These are phyloP conservation scores for Apistogramma diplotaenia DNA, from an alignment of 2,113 vertebrate genomes.

Conservation along the genomic window DNA sequence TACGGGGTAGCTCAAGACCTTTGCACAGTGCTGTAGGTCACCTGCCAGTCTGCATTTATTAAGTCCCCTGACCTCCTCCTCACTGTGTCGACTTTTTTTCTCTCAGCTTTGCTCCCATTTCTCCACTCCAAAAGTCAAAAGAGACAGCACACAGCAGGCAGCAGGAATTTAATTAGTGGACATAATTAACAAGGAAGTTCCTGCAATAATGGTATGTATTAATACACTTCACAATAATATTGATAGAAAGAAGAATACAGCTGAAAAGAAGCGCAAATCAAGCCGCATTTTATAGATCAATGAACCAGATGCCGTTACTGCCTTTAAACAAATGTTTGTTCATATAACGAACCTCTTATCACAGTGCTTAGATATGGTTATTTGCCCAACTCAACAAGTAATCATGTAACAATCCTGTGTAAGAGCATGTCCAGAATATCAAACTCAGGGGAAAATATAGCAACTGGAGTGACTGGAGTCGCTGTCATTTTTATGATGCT, in stretches of 20 bases:
- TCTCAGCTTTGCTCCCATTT: not conserved
- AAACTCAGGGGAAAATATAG: not conserved
- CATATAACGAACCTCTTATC: constrained; percentile 73
- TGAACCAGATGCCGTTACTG: constrained; percentile 51
- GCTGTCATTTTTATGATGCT: constrained; percentile 55
- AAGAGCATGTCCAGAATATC: constrained; percentile 17
- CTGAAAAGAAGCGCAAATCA: constrained; percentile 32
- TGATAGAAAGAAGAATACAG: constrained; percentile 42
- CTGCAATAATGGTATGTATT: constrained; percentile 55
- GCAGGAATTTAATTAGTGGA: constrained; percentile 74
- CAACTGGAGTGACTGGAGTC: constrained; percentile 5
- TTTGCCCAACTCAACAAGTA: constrained; percentile 44
- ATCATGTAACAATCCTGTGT: not conserved
- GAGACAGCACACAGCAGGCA: constrained; percentile 66
- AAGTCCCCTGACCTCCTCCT: not conserved
- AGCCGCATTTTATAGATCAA: constrained; percentile 24
- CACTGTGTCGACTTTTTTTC: not conserved
- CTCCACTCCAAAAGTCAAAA: not conserved
- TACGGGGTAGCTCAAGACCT: not conserved
- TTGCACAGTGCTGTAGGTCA: not conserved
- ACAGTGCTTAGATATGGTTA: constrained; percentile 88
- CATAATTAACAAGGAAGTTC: constrained; percentile 60
- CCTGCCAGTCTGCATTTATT: not conserved
- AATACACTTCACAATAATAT: constrained; percentile 58
- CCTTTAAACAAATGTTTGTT: constrained; percentile 49